A percentile compares a stretch with the other conserved stretches of the same genome.
Evolutionary conservation across 2,888 invertebrate species (phyloP).

Genomic region (Apotomis capreana): DNA sequence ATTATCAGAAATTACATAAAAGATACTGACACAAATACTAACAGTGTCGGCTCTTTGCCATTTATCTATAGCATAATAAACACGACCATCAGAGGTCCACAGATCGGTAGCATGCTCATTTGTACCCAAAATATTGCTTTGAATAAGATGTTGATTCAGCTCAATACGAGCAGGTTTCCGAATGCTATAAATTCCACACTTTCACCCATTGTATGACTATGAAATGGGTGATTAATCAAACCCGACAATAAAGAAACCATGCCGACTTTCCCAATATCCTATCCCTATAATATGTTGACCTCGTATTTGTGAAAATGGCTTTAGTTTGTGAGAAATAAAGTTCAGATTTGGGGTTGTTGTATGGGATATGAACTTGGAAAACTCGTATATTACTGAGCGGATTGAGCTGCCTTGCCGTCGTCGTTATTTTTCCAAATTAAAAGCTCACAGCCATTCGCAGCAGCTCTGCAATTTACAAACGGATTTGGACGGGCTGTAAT

Average conservation of each 20-base stretch:
- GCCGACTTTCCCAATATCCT: neutral
- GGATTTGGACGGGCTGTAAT: slow-evolving; percentile 2
- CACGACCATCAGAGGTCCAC: too few species aligned
- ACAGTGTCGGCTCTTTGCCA: too few species aligned
- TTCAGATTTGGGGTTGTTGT: neutral
- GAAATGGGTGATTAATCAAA: slow-evolving; percentile 30
- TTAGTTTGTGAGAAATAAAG: neutral
- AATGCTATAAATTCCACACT: neutral
- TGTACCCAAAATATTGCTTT: too few species aligned
- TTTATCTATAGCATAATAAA: too few species aligned
- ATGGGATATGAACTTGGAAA: neutral
- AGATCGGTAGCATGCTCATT: too few species aligned
- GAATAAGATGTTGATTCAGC: too few species aligned
- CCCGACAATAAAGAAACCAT: slow-evolving; percentile 28
- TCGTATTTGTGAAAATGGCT: slow-evolving; percentile 1
- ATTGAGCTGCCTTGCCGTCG: neutral
- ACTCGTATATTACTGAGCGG: slow-evolving; percentile 20
- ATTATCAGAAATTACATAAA: too few species aligned
- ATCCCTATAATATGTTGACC: neutral
- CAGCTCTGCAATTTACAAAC: slow-evolving; percentile 28
- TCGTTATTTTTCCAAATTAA: slow-evolving; percentile 41
- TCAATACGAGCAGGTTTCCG: neutral
- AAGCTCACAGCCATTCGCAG: slow-evolving; percentile 38
- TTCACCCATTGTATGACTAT: slow-evolving; percentile 17
- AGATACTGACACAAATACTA: too few species aligned